These are phyloP conservation scores for Pardosa pseudoannulata DNA, from an alignment of 2,888 invertebrate genomes.

Conservation along the genomic window DNA sequence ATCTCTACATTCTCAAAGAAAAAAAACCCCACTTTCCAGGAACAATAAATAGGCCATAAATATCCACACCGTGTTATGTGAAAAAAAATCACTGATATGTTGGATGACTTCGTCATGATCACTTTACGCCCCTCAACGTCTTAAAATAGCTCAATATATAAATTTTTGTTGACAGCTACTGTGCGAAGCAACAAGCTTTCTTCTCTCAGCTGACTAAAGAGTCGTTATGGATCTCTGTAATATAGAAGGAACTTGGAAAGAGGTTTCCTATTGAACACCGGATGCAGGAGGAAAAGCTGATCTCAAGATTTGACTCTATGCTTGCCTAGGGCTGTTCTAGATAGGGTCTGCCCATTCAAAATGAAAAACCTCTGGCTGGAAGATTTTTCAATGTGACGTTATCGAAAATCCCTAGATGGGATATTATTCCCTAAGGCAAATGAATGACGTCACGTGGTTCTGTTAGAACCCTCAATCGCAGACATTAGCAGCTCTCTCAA, in stretches of 20 bases:
- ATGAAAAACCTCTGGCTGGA: slow-evolving; percentile 20
- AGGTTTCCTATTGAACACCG: slow-evolving; percentile 37
- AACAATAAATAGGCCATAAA: no score
- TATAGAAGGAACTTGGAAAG: slow-evolving; percentile 11
- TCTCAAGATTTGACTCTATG: slow-evolving; percentile 42
- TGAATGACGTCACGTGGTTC: slow-evolving; percentile 24
- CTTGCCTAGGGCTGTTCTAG: neutral
- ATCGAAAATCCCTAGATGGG: slow-evolving; percentile 31
- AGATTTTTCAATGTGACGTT: slow-evolving; percentile 65
- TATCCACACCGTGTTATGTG: no score
- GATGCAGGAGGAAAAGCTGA: slow-evolving; percentile 48
- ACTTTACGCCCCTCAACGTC: neutral
- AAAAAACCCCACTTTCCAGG: no score
- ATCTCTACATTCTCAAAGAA: no score
- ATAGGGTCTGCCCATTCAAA: slow-evolving; percentile 36
- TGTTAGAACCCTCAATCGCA: slow-evolving; percentile 19
- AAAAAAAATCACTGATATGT: no score
- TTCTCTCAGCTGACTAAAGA: neutral
- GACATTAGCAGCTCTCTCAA: slow-evolving; percentile 39
- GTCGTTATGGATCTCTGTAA: neutral
- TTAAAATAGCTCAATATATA: slow-evolving; percentile 15
- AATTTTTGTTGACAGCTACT: neutral
- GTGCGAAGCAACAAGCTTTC: slow-evolving; percentile 37
- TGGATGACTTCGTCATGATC: neutral
- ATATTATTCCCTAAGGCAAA: slow-evolving; percentile 44